Conservation (phyloP, 2,113 vertebrate genomes). For the Aspiorhynchus laticeps region DNA sequence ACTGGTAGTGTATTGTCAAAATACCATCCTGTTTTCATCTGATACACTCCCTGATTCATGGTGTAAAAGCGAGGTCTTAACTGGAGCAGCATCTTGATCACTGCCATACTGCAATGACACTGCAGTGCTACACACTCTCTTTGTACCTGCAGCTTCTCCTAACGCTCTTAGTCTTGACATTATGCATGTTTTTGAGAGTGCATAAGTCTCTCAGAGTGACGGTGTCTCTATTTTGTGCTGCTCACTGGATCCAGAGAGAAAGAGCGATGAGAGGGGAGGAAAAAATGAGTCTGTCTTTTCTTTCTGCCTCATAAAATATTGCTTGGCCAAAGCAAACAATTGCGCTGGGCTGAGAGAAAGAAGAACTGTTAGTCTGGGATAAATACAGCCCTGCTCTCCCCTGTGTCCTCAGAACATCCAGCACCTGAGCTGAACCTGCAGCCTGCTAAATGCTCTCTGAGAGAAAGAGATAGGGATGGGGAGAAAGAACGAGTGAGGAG, state of each 20-base stretch:
- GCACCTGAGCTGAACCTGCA: slow-evolving; percentile 5
- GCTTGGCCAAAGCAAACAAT: slow-evolving; percentile 56
- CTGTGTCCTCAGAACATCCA: background rate
- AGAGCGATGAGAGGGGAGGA: background rate
- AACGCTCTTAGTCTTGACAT: slow-evolving; percentile 44
- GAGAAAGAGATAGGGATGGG: background rate
- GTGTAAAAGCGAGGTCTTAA: slow-evolving; percentile 13
- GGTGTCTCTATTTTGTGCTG: slow-evolving; percentile 17
- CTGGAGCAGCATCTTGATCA: slow-evolving; percentile 55
- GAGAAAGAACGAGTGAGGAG: background rate
- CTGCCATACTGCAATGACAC: slow-evolving; percentile 72
- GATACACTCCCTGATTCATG: background rate
- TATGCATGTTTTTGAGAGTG: slow-evolving; percentile 43
- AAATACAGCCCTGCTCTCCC: slow-evolving; percentile 33
- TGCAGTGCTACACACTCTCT: slow-evolving; percentile 72
- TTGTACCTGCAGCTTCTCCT: slow-evolving; percentile 36
- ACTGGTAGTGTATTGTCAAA: background rate
- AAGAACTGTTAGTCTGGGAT: slow-evolving; percentile 34
- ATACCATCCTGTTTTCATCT: background rate
- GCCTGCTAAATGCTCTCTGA: background rate
- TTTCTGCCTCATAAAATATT: slow-evolving; percentile 38
- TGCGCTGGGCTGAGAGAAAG: slow-evolving; percentile 38
- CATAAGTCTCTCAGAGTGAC: slow-evolving; percentile 35
- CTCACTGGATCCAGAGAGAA: background rate
- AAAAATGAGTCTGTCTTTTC: background rate